phyloP scores from a whole-genome alignment of 2,113 vertebrate species.

The Osmerus eperlanus region DNA sequence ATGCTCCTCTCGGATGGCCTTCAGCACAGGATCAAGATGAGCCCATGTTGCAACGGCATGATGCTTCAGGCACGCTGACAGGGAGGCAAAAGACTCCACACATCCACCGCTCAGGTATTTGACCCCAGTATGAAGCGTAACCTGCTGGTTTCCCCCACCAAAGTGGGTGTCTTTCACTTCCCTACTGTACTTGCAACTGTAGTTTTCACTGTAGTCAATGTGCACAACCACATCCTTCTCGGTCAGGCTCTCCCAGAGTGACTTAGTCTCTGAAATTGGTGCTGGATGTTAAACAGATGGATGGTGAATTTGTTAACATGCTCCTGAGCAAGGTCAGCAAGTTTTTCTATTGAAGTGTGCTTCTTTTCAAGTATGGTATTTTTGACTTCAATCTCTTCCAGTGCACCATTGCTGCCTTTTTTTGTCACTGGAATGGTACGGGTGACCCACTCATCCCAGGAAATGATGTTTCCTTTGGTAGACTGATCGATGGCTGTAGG shows the following conservation, averaged over 20 bases:
- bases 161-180: no score
- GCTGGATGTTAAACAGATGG: no score
- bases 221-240: no score
- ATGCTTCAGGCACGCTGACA: constrained; percentile 18
- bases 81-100: constrained; percentile 26
- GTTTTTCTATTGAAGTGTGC: constrained; percentile 22
- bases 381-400: constrained; percentile 28
- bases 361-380: constrained; percentile 20
- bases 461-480: constrained; percentile 20
- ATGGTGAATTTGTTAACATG: no score
- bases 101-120: background rate
- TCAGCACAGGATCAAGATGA: constrained; percentile 31
- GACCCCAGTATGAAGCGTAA: no score
- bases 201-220: no score
- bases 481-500: constrained; percentile 24
- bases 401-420: constrained; percentile 16
- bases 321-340: constrained; percentile 13
- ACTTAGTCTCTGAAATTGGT: no score
- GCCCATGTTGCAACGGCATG: constrained; percentile 29
- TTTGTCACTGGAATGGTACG: constrained; percentile 20
- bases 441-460: constrained; percentile 28
- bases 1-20: constrained; percentile 19
- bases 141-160: no score
- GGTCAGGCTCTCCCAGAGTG: no score
- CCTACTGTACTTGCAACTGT: no score